A percentile compares a stretch with the other conserved stretches of the same genome.
Evolutionary conservation across 2,888 invertebrate species (phyloP).

Genomic region (Scaptomyza cyrtandrae): DNA sequence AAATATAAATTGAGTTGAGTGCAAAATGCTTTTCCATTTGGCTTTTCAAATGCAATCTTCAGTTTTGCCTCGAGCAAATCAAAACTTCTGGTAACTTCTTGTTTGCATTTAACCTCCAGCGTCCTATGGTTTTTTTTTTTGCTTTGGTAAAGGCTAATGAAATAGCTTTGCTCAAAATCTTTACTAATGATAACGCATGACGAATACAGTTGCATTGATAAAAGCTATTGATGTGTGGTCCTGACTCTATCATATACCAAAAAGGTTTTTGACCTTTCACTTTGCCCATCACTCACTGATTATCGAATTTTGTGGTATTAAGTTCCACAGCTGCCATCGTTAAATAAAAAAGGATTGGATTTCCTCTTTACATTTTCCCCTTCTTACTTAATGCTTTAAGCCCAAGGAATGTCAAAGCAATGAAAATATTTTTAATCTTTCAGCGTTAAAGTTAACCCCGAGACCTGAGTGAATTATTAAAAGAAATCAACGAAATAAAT

Average conservation of each 20-base stretch:
- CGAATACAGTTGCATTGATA: not conserved
- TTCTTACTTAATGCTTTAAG: too few species aligned
- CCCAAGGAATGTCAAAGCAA: not conserved
- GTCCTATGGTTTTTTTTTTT: constrained; percentile 2
- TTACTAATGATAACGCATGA: not conserved
- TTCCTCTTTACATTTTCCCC: not conserved
- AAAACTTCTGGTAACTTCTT: not conserved
- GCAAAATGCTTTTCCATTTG: not conserved
- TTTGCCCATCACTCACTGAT: not conserved
- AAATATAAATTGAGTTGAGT: constrained; percentile 3
- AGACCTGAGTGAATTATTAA: not conserved
- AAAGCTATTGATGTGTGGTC: not conserved
- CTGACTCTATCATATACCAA: too few species aligned
- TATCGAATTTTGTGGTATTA: not conserved
- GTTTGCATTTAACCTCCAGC: constrained; percentile 26
- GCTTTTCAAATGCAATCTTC: not conserved
- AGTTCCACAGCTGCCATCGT: not conserved
- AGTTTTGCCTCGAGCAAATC: not conserved
- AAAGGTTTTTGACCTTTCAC: not conserved
- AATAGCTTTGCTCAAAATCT: not conserved
- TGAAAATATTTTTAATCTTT: not conserved
- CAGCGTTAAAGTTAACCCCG: too few species aligned
- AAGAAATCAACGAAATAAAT: not conserved
- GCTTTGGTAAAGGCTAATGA: not conserved
- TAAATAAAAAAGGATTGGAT: not conserved